Evolutionary conservation across 1,140 invertebrate species (phyloP), one percentile per base, ranked within the genome.

Genomic region (Whitmania pigra): DNA sequence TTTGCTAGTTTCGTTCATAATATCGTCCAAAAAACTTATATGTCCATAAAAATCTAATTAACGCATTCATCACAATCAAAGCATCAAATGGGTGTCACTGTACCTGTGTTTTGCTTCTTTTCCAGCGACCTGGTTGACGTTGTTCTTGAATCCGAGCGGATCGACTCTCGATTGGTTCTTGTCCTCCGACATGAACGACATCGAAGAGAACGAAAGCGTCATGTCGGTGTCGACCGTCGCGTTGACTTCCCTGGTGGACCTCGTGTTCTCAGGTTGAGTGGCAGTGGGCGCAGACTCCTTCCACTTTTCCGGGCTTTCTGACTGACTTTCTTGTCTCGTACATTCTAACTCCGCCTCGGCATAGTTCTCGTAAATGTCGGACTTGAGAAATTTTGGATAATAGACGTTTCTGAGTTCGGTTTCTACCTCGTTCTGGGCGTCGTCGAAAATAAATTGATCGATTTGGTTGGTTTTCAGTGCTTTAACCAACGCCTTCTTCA

Each of bases 361-460:
- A 83, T 92, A 90, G 78, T 90, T 86, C 77, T 94, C 86, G 85
- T 94, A 96, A 78, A 91, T 86, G 76, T 94, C 92, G 74, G 91
- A 93, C 76, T 88, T 88, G 73, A 95, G 85, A 82, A 96, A 96
- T 81, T 90, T 90, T 55, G 89, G 89, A 83, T 94, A 94, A 66
- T 90, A 90, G 40, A 91, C 89, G 77, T 89, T 88, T 74, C 87
- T 88, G 78, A 95, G 92, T 53, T 88, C 85, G 55, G 86, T 84
- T 80, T 92, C 90, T 73, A 94, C 89, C 82, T 91, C 86, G 25
- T 81, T 76, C 77, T 89, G 88, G 57, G 87, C 88, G 75, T 83
- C 83, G 79, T 89, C 88, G 79, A 89, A 89, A 67, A 90, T 84
- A 72, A 76, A 76, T 29, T 77, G 75, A 73, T 74, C 63, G 13